Evolutionary conservation across 2,797 vertebrate genomes (phyloP), one percentile per base, ranked within the genome.

Genomic region (Malurus leucopterus): DNA sequence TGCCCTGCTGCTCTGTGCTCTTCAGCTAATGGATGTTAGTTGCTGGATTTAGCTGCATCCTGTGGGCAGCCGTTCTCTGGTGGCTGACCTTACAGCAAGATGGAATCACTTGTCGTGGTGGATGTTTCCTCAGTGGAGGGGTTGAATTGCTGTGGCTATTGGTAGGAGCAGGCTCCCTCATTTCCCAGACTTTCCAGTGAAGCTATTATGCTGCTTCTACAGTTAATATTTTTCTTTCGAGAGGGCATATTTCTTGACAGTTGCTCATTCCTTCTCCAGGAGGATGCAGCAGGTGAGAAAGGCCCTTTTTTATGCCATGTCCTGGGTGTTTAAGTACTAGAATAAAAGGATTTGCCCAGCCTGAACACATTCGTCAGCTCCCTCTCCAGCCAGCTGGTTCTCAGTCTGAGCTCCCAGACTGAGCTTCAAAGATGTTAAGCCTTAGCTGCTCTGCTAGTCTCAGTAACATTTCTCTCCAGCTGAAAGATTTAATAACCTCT

Each of bases 401-500:
- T 84, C 61, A 76, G 86, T 84, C 81, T 94, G 90, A 91, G 88
- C 91, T 93, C 57, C 77, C 77, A 90, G 74, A 43, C 91, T 92
- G 70, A 71, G 84, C 83, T 86, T 84, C 61, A 50, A 17, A 85
- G 76, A 61, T 2, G 11, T 70, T 70, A 91, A 91, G 70, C 77
- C 57, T 81, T 86, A 72, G 80, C 77, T 70, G 70, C 77, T 82
- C 50, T 79, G 64, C 81, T 81, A 13, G 64, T 73, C 64, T 82
- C 0, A 0, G 64, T 79, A 86, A 64, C 68, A 41, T 88, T 92
- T 89, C 64, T 86, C 40, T 76, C 34, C 68, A 54, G 40, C 38
- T 47, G 77, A 79, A 91, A 88, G 89, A 89, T 93, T 91, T 92
- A 95, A 83, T 87, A 90, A 72, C 77, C 69, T 61, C 68, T 86